Percentiles rank a stretch among this genome's conserved stretches.
These are phyloP conservation scores for Melanotaenia trifasciata DNA, from an alignment of 2,797 vertebrate genomes.

Conservation along the genomic window DNA sequence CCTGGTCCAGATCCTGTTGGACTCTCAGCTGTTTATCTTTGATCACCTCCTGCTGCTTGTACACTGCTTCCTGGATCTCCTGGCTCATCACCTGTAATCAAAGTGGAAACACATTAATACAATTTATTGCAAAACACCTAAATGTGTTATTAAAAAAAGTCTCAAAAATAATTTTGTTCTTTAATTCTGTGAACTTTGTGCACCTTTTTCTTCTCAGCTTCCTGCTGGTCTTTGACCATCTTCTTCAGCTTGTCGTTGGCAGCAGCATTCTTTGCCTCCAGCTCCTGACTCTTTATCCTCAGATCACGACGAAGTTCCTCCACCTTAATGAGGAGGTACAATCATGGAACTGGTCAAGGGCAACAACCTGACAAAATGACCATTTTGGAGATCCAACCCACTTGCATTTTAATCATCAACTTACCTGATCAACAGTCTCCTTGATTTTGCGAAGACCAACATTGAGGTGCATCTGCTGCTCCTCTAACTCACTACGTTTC, in stretches of 20 bases:
- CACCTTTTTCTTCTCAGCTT: slow-evolving; percentile 99
- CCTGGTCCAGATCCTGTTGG: slow-evolving; percentile 95
- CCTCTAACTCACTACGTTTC: slow-evolving; percentile 97
- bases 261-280: slow-evolving; percentile 97
- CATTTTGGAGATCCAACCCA: neutral
- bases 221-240: slow-evolving; percentile 99
- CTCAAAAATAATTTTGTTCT: neutral
- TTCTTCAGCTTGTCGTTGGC: slow-evolving; percentile 99
- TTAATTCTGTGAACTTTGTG: neutral
- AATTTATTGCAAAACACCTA: neutral
- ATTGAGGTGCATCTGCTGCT: slow-evolving; percentile 99
- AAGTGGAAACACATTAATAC: slow-evolving; percentile 7
- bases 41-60: slow-evolving; percentile 97
- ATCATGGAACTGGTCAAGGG: neutral
- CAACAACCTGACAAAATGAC: neutral
- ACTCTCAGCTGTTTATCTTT: slow-evolving; percentile 97
- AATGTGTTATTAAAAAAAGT: no score
- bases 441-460: slow-evolving; percentile 99
- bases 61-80: slow-evolving; percentile 97
- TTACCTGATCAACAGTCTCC: slow-evolving; percentile 97
- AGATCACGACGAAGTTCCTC: slow-evolving; percentile 96
- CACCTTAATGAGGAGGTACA: slow-evolving; percentile 82
- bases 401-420: no score
- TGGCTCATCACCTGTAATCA: slow-evolving; percentile 96
- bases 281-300: slow-evolving; percentile 97